These are phyloP conservation scores for Meganola albula DNA, from an alignment of 2,888 invertebrate genomes.

Conservation along the genomic window DNA sequence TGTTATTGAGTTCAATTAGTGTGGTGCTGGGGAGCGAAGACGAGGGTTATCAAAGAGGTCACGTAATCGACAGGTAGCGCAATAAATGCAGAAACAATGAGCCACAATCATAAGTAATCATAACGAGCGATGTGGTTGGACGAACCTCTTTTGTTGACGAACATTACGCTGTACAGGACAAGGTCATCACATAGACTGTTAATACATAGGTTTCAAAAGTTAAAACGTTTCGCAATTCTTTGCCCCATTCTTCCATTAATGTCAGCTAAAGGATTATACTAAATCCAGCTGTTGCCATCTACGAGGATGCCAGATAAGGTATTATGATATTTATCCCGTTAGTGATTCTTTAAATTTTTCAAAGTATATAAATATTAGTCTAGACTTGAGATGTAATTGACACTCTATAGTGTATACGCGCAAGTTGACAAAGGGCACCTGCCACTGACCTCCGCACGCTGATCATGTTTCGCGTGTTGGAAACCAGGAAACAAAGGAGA, in stretches of 20 bases:
- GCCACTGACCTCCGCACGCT: conserved; percentile 20
- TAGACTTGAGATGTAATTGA: conserved; percentile 16
- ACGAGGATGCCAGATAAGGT: too few species aligned
- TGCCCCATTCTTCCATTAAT: too few species aligned
- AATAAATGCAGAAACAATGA: conserved; percentile 15
- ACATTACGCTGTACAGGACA: conserved; percentile 6
- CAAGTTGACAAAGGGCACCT: conserved; percentile 17
- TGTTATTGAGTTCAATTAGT: too few species aligned
- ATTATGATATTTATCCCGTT: too few species aligned
- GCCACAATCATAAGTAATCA: not conserved
- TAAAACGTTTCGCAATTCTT: too few species aligned
- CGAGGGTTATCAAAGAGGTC: conserved; percentile 1
- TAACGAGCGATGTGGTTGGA: not conserved
- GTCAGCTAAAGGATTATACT: too few species aligned
- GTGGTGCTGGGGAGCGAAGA: too few species aligned
- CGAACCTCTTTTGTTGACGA: conserved; percentile 6
- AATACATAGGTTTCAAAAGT: too few species aligned
- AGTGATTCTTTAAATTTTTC: too few species aligned
- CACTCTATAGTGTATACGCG: conserved; percentile 12
- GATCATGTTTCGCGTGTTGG: conserved; percentile 28
- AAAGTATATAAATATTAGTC: too few species aligned
- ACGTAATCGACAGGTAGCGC: conserved; percentile 10
- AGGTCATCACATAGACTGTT: too few species aligned
- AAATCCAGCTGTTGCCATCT: too few species aligned
- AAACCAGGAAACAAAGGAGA: conserved; percentile 29